Evolutionary conservation across 1,140 invertebrate species (phyloP).

Genomic region (Zaprionus capensis): DNA sequence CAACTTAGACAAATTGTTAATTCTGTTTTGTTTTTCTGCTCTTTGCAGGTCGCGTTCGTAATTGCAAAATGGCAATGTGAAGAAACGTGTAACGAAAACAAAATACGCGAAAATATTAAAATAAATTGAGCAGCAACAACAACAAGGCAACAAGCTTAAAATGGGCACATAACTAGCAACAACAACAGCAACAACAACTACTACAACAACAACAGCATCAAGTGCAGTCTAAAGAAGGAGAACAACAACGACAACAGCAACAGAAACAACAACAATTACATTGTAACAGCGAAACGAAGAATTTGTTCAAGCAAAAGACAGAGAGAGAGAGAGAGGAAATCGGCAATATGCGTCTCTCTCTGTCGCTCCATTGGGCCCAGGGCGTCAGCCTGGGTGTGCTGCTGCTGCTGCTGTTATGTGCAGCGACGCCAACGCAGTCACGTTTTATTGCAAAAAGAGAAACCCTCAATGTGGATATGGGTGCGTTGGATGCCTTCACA

Average conservation of each 20-base stretch:
- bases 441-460: slow-evolving; percentile 79
- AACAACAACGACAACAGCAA: slow-evolving; percentile 1
- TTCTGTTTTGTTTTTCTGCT: slow-evolving; percentile 13
- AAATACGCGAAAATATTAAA: slow-evolving; percentile 32
- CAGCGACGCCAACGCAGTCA: slow-evolving; percentile 53
- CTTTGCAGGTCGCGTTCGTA: slow-evolving; percentile 44
- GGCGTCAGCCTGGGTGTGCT: slow-evolving; percentile 28
- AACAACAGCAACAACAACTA: slow-evolving; percentile 25
- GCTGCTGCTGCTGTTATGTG: slow-evolving; percentile 48
- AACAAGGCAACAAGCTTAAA: slow-evolving; percentile 34
- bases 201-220: slow-evolving; percentile 17
- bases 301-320: slow-evolving; percentile 34
- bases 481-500: slow-evolving; percentile 29
- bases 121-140: slow-evolving; percentile 40
- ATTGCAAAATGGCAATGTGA: slow-evolving; percentile 52
- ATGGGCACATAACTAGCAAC: slow-evolving; percentile 46
- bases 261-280: slow-evolving; percentile 17
- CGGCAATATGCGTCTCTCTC: slow-evolving; percentile 53
- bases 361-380: slow-evolving; percentile 27
- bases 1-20: slow-evolving; percentile 19
- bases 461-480: slow-evolving; percentile 49
- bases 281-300: slow-evolving; percentile 49
- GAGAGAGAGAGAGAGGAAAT: slow-evolving; percentile 18
- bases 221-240: slow-evolving; percentile 33
- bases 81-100: slow-evolving; percentile 38